Base-by-base conservation (phyloP, 2,797 vertebrate species). In the Gymnocypris eckloni region DNA sequence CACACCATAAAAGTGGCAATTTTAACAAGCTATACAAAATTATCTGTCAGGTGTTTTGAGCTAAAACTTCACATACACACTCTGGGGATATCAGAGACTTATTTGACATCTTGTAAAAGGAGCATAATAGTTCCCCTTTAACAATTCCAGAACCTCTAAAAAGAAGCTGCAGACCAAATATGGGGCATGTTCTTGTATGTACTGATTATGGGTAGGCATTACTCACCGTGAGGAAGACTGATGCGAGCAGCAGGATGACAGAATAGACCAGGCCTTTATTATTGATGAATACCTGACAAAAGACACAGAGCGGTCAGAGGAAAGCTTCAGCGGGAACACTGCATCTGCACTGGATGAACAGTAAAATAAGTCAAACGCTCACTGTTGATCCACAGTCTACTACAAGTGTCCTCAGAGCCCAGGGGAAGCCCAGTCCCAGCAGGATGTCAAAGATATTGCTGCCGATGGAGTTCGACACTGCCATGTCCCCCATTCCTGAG, bases 381-480 rank as follows among this genome's bases (percentile, higher is more conserved):
- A 96, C 95, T 82, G 89, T 77, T 82, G 95, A 95, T 86, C 96
- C 95, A 2, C 95, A 89, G 8, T 96, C 94, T 88, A 96, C 95
- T 84, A 96, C 90, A 11, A 96, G 94, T 20, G 95, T 96, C 18
- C 95, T 93, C 70, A 96, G 87, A 85, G 95, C 91, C 96, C 96
- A 96, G 59, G 96, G 96, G 89, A 96, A 96, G 73, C 96, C 96
- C 90, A 96, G 89, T 61, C 96, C 96, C 86, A 96, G 87, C 86
- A 96, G 92, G 90, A 96, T 96, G 93, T 96, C 96, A 90, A 96
- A 96, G 87, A 96, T 95, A 91, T 96, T 96, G 90, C 96, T 96
- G 87, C 96, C 96, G 59, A 96, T 96, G 81, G 96, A 96, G 91
- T 96, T 96, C 2, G 96, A 96, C 85, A 96, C 95, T 0, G 96